Conservation (phyloP, 1,140 invertebrate genomes). For the Bombus cullumanus region DNA sequence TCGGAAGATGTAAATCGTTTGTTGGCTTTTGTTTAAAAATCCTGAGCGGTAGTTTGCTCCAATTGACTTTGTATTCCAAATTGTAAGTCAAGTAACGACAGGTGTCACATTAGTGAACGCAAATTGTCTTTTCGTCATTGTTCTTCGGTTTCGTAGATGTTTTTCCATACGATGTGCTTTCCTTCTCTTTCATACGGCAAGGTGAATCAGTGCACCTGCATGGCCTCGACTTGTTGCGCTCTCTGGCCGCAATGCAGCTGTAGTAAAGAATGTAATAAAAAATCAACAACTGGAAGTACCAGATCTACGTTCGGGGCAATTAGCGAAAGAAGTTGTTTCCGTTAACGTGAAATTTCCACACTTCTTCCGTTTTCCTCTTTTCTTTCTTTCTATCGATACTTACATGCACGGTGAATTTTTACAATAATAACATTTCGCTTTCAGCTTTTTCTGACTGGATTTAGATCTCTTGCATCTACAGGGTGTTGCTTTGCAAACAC, state of each 20-base stretch:
- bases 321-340: background rate
- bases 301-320: constrained; percentile 22
- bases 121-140: constrained; percentile 40
- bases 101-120: constrained; percentile 25
- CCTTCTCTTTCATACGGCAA: constrained; percentile 44
- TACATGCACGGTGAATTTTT: constrained; percentile 73
- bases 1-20: background rate
- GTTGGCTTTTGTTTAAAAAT: background rate
- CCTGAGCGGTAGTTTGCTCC: background rate
- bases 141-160: constrained; percentile 38
- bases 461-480: constrained; percentile 60
- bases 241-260: constrained; percentile 55
- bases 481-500: constrained; percentile 57
- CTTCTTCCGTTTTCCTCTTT: background rate
- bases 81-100: constrained; percentile 5
- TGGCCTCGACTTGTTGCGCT: constrained; percentile 47
- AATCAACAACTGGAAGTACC: constrained; percentile 39
- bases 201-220: constrained; percentile 66
- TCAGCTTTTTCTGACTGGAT: constrained; percentile 49
- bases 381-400: constrained; percentile 26
- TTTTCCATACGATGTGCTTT: constrained; percentile 33
- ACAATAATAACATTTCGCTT: constrained; percentile 75
- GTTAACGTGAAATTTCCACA: background rate
- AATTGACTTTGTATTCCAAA: background rate
- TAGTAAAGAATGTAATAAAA: constrained; percentile 52